These are phyloP conservation scores for Mobula birostris DNA, from an alignment of 2,113 vertebrate genomes.

Conservation along the genomic window DNA sequence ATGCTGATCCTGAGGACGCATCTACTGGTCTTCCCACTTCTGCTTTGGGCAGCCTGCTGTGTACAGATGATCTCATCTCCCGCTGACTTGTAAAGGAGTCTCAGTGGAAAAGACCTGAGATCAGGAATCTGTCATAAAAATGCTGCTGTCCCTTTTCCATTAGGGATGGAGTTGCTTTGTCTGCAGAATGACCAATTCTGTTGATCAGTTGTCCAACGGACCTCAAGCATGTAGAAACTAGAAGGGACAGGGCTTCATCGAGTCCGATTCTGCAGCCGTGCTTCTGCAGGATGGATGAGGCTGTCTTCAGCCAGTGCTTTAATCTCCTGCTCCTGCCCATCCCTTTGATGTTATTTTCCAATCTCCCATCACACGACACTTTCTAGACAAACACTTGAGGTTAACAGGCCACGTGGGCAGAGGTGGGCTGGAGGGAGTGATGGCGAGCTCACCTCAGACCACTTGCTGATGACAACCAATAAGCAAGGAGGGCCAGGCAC, in stretches of 20 bases:
- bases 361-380: neutral
- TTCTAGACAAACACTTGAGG: neutral
- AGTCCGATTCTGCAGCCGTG: neutral
- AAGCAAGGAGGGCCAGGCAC: neutral
- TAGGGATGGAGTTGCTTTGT: neutral
- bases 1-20: too few relatives aligned
- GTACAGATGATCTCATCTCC: too few relatives aligned
- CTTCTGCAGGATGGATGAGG: neutral
- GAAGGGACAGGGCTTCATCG: neutral
- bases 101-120: neutral
- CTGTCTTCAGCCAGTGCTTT: neutral
- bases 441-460: neutral
- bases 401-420: neutral
- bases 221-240: neutral
- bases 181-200: neutral
- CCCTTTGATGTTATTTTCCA: slow-evolving; percentile 14
- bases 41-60: too few relatives aligned
- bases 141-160: neutral
- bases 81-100: too few relatives aligned
- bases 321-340: neutral
- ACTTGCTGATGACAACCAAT: neutral
- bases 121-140: neutral
- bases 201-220: neutral
- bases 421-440: neutral
- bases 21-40: too few relatives aligned